Conservation (phyloP, 2,113 vertebrate genomes). For the Uropsilus gracilis region DNA sequence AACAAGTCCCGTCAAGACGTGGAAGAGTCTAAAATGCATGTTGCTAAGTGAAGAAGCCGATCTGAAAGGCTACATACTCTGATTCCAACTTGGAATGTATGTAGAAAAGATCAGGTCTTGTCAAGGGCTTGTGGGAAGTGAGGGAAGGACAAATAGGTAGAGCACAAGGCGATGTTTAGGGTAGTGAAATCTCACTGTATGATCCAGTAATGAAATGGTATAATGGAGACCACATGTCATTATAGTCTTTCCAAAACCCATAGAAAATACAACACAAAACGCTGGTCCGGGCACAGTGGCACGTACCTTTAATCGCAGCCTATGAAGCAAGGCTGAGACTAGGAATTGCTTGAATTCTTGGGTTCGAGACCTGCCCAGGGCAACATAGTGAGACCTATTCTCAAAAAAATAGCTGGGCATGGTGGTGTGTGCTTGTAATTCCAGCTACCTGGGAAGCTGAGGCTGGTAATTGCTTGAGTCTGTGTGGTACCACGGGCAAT, state of each 20-base stretch:
- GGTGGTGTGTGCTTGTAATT: too few species aligned
- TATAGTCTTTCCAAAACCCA: background rate
- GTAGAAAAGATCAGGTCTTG: background rate
- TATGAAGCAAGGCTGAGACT: too few species aligned
- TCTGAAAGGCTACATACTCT: background rate
- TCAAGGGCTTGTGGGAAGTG: fast-evolving
- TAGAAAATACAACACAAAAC: background rate
- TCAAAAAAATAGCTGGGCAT: too few species aligned
- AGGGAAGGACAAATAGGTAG: background rate
- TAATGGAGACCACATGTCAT: background rate
- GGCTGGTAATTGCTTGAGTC: too few species aligned
- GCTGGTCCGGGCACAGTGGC: too few species aligned
- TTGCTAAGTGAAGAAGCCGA: background rate
- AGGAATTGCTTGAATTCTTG: too few species aligned
- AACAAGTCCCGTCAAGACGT: background rate
- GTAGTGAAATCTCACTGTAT: background rate
- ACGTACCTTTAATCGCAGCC: too few species aligned
- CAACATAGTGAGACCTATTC: too few species aligned
- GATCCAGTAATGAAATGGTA: background rate
- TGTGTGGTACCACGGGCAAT: too few species aligned
- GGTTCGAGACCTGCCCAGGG: too few species aligned
- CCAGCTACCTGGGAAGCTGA: too few species aligned
- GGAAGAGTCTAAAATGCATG: background rate
- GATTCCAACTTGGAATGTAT: background rate
- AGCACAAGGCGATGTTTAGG: background rate